phyloP scores from a whole-genome alignment of 2,113 vertebrate genomes.

The Muntiacus reevesi region DNA sequence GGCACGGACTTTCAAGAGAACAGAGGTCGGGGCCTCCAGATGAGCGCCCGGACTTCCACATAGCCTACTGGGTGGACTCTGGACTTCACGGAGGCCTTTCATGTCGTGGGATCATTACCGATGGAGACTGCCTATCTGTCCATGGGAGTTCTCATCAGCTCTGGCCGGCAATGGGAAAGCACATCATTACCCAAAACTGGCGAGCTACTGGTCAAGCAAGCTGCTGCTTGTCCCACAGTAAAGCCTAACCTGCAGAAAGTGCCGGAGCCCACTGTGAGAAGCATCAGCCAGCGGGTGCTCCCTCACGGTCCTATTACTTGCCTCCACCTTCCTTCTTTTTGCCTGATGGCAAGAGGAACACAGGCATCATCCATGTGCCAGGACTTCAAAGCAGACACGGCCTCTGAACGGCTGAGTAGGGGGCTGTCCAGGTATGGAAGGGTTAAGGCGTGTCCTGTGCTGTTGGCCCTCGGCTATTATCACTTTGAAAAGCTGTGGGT shows the following conservation, averaged over 20 bases:
- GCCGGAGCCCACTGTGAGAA: neutral
- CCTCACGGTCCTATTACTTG: neutral
- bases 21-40: neutral
- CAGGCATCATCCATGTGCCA: neutral
- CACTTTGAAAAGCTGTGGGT: constrained; percentile 75
- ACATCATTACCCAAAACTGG: neutral
- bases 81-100: neutral
- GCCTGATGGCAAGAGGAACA: neutral
- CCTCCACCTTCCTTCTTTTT: neutral
- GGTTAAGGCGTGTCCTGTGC: constrained; percentile 73
- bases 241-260: neutral
- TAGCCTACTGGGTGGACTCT: neutral
- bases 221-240: neutral
- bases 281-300: neutral
- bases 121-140: neutral
- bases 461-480: constrained; percentile 22
- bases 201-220: neutral
- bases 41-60: neutral
- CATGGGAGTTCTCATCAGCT: neutral
- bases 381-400: neutral
- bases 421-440: constrained; percentile 53
- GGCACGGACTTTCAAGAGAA: neutral
- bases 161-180: neutral
- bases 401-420: neutral
- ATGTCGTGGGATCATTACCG: neutral